A percentile compares a stretch with the other conserved stretches of the same genome.
Conservation (phyloP, 2,888 invertebrate species). For the Agrochola lychnidis region DNA sequence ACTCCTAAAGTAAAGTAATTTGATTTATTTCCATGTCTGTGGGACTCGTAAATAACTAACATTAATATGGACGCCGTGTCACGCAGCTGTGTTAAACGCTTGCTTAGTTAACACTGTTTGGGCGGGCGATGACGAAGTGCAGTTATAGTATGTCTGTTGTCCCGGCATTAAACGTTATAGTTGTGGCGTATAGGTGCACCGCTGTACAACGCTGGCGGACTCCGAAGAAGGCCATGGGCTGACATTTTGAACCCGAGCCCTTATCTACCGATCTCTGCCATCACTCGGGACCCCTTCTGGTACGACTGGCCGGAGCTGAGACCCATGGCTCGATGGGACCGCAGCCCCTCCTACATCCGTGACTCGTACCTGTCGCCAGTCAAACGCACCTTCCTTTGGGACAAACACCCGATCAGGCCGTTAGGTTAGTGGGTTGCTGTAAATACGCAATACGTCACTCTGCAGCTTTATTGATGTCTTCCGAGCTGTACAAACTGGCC, state of each 20-base stretch:
- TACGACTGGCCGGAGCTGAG: constrained; percentile 95
- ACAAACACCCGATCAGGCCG: constrained; percentile 97
- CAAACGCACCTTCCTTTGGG: constrained; percentile 97
- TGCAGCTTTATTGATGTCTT: constrained; percentile 71
- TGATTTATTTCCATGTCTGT: background rate
- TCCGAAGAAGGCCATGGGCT: constrained; percentile 90
- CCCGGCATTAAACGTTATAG: constrained; percentile 78
- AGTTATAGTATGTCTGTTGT: constrained; percentile 80
- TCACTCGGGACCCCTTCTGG: constrained; percentile 97
- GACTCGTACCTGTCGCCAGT: constrained; percentile 97
- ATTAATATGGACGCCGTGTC: constrained; percentile 33
- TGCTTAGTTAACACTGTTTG: constrained; percentile 72
- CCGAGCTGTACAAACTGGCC: constrained; percentile 83
- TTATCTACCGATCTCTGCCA: constrained; percentile 94
- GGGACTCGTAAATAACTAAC: constrained; percentile 52
- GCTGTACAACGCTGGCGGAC: constrained; percentile 93
- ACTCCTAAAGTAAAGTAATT: background rate
- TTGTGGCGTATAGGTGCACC: constrained; percentile 92
- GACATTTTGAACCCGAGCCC: constrained; percentile 96
- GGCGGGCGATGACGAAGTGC: constrained; percentile 84
- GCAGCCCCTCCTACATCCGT: constrained; percentile 94
- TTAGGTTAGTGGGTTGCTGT: constrained; percentile 94
- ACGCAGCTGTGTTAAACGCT: constrained; percentile 67
- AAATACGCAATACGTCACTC: constrained; percentile 76
- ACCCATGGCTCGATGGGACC: constrained; percentile 94